phyloP scores from a whole-genome alignment of 2,113 vertebrate species.

The Callocephalon fimbriatum region DNA sequence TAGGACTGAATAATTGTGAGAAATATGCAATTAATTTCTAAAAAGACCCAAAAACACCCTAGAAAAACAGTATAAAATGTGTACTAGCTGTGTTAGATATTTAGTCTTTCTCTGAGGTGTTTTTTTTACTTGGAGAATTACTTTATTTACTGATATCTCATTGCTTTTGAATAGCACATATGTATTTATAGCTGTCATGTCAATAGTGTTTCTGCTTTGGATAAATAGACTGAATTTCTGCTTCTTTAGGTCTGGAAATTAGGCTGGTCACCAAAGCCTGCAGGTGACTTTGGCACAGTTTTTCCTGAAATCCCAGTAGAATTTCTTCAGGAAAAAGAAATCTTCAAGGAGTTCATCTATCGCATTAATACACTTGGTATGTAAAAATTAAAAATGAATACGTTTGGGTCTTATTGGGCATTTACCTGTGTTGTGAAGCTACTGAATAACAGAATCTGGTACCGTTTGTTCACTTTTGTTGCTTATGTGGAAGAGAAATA shows the following conservation, averaged over 20 bases:
- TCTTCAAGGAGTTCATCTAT: conserved; percentile 96
- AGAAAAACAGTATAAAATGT: neutral
- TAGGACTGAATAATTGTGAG: neutral
- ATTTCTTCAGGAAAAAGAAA: conserved; percentile 96
- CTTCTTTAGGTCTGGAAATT: conserved; percentile 93
- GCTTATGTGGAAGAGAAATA: neutral
- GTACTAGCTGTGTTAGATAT: neutral
- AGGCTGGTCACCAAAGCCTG: conserved; percentile 92
- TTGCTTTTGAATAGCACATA: neutral
- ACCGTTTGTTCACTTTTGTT: neutral
- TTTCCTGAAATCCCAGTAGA: conserved; percentile 97
- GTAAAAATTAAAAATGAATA: neutral
- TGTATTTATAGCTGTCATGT: neutral
- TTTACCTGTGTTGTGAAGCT: neutral
- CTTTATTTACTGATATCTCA: neutral
- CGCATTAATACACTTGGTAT: conserved; percentile 95
- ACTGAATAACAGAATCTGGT: neutral
- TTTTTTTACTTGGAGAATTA: neutral
- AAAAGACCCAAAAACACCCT: neutral
- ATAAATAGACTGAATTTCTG: neutral
- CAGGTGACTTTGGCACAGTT: conserved; percentile 90
- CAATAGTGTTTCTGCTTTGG: neutral
- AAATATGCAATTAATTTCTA: neutral
- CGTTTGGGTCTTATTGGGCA: neutral
- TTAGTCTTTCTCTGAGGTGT: neutral